These are phyloP conservation scores for Rhynchopsitta pachyrhyncha DNA, from an alignment of 2,113 vertebrate genomes.

Conservation along the genomic window DNA sequence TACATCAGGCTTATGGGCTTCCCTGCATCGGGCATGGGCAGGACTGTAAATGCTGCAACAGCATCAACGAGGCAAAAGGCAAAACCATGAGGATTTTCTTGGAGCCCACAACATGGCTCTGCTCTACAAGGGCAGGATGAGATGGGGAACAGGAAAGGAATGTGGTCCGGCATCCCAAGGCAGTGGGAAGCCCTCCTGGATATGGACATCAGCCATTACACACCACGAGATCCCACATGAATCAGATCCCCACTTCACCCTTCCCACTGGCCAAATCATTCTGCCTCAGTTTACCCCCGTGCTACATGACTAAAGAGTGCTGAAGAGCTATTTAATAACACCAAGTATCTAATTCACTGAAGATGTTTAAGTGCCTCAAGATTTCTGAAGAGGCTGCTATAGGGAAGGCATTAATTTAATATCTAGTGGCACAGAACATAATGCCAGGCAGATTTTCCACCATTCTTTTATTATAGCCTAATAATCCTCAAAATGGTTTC, in stretches of 20 bases:
- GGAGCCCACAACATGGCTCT: not conserved
- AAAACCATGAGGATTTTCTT: not conserved
- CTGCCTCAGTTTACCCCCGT: not conserved
- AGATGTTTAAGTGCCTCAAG: conserved; percentile 20
- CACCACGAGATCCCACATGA: fast-evolving
- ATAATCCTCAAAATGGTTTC: conserved; percentile 39
- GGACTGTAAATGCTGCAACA: not conserved
- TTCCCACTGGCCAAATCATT: not conserved
- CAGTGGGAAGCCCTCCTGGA: not conserved
- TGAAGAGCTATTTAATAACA: not conserved
- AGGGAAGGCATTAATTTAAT: conserved; percentile 50
- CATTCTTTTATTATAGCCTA: conserved; percentile 34
- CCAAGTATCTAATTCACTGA: not conserved
- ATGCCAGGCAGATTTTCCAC: conserved; percentile 43
- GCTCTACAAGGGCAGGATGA: not conserved
- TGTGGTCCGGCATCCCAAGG: fast-evolving
- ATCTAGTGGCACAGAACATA: not conserved
- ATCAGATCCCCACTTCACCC: not conserved
- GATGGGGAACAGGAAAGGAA: not conserved
- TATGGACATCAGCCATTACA: not conserved
- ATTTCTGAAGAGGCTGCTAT: conserved; percentile 30
- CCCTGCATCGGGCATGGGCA: not conserved
- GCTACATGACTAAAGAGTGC: fast-evolving
- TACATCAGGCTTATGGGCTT: conserved; percentile 5
- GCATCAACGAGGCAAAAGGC: not conserved